Conservation (phyloP, 92 coral and sea anemone species). For the Epizoanthus illoricatus region DNA sequence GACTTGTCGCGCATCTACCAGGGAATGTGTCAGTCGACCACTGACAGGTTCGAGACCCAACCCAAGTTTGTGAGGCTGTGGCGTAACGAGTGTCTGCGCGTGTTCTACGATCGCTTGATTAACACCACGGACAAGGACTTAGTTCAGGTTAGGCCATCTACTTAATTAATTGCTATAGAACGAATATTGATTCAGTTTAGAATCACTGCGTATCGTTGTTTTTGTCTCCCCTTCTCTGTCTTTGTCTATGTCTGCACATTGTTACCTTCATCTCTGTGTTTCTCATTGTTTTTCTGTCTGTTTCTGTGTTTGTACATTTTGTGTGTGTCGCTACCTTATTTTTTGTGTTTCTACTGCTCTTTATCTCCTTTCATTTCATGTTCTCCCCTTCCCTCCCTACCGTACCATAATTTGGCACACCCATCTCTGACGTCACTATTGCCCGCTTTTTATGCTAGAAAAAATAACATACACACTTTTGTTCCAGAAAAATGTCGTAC, state of each 20-base stretch:
- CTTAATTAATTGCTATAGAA: too few species aligned
- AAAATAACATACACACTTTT: too few species aligned
- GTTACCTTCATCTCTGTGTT: too few species aligned
- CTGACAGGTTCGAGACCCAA: slow-evolving; percentile 91
- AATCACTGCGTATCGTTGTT: background rate
- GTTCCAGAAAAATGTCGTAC: too few species aligned
- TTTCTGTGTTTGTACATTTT: background rate
- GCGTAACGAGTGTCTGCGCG: slow-evolving; percentile 98
- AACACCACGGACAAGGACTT: slow-evolving; percentile 78
- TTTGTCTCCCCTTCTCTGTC: background rate
- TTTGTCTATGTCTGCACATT: background rate
- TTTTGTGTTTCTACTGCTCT: too few species aligned
- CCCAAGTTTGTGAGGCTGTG: slow-evolving; percentile 92
- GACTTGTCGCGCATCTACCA: slow-evolving; percentile 98
- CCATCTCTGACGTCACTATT: too few species aligned
- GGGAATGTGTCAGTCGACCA: slow-evolving; percentile 93
- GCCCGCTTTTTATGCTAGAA: too few species aligned
- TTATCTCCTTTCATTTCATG: too few species aligned
- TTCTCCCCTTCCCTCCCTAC: too few species aligned
- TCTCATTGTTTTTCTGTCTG: background rate
- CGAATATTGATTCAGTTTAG: too few species aligned
- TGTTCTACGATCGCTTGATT: slow-evolving; percentile 96
- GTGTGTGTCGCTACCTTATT: too few species aligned
- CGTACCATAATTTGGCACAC: too few species aligned
- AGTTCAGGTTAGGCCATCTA: slow-evolving; percentile 60